phyloP scores from a whole-genome alignment of 2,113 vertebrate species.

The Odontophorus gujanensis region DNA sequence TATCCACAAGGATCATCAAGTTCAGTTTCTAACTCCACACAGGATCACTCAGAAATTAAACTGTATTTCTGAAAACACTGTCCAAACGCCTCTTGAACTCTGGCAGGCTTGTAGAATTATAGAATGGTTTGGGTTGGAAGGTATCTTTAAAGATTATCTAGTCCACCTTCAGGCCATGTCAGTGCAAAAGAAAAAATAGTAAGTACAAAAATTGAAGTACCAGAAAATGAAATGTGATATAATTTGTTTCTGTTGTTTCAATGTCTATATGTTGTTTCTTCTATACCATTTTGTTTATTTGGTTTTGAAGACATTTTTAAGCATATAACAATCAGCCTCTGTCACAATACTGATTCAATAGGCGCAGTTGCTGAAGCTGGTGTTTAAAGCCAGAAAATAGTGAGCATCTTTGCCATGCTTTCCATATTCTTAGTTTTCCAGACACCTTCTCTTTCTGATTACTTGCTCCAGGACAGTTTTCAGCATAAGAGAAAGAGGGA shows the following conservation, averaged over 20 bases:
- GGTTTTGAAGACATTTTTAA: not conserved
- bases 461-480: not conserved
- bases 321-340: not conserved
- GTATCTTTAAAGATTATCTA: not conserved
- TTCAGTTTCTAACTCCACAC: not conserved
- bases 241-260: not conserved
- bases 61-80: not conserved
- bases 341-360: not conserved
- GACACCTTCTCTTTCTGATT: not conserved
- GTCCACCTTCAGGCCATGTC: not conserved
- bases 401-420: not conserved
- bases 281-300: not conserved
- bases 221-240: not conserved
- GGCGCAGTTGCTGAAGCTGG: not conserved
- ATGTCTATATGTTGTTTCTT: not conserved
- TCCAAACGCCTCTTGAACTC: not conserved
- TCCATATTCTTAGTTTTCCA: not conserved
- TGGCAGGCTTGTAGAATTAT: not conserved
- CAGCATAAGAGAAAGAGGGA: not conserved
- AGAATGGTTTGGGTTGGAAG: not conserved
- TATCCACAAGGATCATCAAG: not conserved
- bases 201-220: not conserved
- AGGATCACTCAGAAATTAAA: not conserved
- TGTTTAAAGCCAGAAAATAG: not conserved
- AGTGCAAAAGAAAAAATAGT: not conserved